Evolutionary conservation across 2,113 vertebrate genomes (phyloP).

Genomic region (Chinchilla lanigera): DNA sequence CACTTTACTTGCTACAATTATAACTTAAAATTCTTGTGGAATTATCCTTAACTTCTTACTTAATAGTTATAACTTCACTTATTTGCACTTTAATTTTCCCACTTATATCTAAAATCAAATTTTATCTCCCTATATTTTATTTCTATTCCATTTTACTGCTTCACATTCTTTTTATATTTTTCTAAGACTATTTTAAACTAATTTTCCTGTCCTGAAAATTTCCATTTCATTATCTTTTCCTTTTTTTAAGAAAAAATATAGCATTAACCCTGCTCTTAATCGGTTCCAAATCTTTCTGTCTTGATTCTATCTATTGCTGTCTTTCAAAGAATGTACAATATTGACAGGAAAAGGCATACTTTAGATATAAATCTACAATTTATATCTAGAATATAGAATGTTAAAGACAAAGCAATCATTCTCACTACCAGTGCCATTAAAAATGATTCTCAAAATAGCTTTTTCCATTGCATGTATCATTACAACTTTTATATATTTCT

Average conservation of each 20-base stretch:
- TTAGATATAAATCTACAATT: not conserved
- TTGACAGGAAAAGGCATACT: not conserved
- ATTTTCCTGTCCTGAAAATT: conserved; percentile 41
- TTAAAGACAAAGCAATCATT: not conserved
- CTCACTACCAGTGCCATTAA: not conserved
- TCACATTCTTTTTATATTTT: conserved; percentile 49
- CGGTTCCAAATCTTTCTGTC: not conserved
- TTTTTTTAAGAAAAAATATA: not conserved
- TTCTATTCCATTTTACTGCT: not conserved
- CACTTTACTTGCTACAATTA: not conserved
- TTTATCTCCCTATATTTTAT: conserved; percentile 55
- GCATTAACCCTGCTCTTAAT: conserved; percentile 1
- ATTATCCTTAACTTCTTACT: not conserved
- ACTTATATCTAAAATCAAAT: conserved; percentile 39
- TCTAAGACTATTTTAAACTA: conserved; percentile 45
- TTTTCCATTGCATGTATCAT: not conserved
- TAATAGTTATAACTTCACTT: conserved; percentile 27
- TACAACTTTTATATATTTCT: not conserved
- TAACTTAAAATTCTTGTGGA: conserved; percentile 24
- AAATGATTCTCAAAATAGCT: not conserved
- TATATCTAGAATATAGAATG: not conserved
- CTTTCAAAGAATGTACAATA: not conserved
- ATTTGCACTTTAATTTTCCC: conserved; percentile 46
- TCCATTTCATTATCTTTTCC: conserved; percentile 19
- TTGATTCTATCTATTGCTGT: not conserved